Percentiles rank a stretch among this genome's conserved stretches.
Evolutionary conservation across 2,888 invertebrate genomes (phyloP).

Genomic region (Eupithecia subumbrata): DNA sequence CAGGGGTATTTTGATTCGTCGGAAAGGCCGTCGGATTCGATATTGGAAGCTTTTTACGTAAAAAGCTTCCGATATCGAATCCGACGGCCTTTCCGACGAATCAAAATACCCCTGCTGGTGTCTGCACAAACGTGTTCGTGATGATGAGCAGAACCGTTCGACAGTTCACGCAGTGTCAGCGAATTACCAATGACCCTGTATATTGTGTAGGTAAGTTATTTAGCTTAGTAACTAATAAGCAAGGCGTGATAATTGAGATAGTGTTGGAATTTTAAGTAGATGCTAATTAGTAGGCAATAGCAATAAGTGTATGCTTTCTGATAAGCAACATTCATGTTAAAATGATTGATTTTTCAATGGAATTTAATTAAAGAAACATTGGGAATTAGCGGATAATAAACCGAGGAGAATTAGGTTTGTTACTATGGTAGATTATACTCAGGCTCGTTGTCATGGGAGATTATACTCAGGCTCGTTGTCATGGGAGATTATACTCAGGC

Average conservation of each 20-base stretch:
- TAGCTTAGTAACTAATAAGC: background rate
- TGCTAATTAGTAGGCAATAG: background rate
- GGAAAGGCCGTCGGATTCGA: too few species aligned
- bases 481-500: background rate
- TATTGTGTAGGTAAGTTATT: too few species aligned
- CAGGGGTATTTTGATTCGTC: too few species aligned
- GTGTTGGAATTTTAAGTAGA: background rate
- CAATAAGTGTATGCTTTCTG: background rate
- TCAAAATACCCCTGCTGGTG: too few species aligned
- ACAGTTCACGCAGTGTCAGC: too few species aligned
- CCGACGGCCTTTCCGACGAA: too few species aligned
- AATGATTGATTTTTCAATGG: slow-evolving; percentile 5
- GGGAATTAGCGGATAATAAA: background rate
- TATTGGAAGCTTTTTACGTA: too few species aligned
- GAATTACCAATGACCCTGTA: too few species aligned
- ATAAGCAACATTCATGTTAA: background rate
- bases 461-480: background rate
- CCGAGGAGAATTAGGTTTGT: background rate
- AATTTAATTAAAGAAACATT: slow-evolving; percentile 1
- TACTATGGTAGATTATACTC: background rate
- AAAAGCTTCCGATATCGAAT: too few species aligned
- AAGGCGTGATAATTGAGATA: slow-evolving; percentile 10
- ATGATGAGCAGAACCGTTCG: too few species aligned
- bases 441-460: background rate
- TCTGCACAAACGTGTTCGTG: too few species aligned